Evolutionary conservation across 2,888 invertebrate genomes (phyloP), one percentile per base, ranked within the genome.

Genomic region (Diabrotica balteata): DNA sequence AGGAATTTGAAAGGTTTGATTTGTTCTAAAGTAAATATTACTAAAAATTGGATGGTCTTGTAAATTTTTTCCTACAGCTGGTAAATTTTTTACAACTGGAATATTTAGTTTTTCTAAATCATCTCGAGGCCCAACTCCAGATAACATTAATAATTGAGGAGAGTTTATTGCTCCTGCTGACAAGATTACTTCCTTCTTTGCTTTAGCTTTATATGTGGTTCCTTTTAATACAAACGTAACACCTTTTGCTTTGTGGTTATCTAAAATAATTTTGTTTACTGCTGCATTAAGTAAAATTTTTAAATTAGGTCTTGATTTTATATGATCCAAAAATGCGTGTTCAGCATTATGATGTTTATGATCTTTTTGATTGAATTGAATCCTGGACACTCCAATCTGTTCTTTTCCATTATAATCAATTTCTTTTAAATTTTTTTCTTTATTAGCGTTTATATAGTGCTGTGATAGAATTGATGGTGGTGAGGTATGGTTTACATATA

Each of bases 101-200:
- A 72, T 70, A 7, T 59, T 54, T 7, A 63, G 43, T n/a, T 66
- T 50, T 17, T 42, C 10, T 6, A 72, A 43, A 43, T 68, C 55
- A 3, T 57, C 22, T 32, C 46, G 55, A 9, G 68, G 68, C 10
- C 72, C 72, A 7, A 72, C 62, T 42, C 72, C 72, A n/a, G 70
- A 70, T n/a, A 72, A 51, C 49, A 70, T 49, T 7, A 72, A 64
- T 10, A 72, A 17, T 51, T 72, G 68, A 7, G 72, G 72, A 5
- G 58, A 59, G 11, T 66, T 57, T 4, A 70, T 49, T 6, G 64
- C 45, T 7, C 89, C 90, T 32, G 86, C 83, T 47, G 89, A 89
- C 6, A 89, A 70, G 61, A 90, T 88, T 0, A 90, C 87, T 83
- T 90, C 90, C 79, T 88, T 89, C 47, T 79, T 85, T 1, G 87